Evolutionary conservation across 2,888 invertebrate genomes (phyloP).

Genomic region (Ectobius pallidus): DNA sequence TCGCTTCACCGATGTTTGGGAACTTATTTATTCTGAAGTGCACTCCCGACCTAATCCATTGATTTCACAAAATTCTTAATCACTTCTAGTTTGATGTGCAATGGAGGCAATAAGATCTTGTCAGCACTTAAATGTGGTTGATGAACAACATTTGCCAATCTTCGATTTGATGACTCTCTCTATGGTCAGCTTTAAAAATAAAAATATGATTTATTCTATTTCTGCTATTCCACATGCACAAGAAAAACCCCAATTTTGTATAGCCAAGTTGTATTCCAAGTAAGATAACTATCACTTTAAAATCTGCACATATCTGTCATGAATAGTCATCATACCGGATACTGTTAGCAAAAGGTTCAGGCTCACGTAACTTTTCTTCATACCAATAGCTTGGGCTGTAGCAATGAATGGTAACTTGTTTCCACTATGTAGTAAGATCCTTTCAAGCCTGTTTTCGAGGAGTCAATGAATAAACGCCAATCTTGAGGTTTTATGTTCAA

Average conservation of each 20-base stretch:
- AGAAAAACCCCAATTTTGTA: not conserved
- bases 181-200: not conserved
- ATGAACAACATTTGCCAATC: not conserved
- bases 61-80: not conserved
- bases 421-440: not conserved
- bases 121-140: no score
- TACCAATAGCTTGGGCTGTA: not conserved
- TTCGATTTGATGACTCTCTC: not conserved
- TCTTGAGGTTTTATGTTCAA: not conserved
- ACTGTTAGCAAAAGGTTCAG: not conserved
- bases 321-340: conserved; percentile 4
- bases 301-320: no score
- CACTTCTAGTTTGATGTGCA: not conserved
- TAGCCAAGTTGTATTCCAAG: not conserved
- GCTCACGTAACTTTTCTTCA: no score
- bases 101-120: no score
- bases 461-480: not conserved
- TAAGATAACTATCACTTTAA: no score
- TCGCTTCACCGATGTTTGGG: no score
- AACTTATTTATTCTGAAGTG: not conserved
- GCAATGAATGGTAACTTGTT: not conserved
- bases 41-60: not conserved
- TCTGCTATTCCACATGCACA: not conserved
- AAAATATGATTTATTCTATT: not conserved
- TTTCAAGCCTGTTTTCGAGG: no score